Evolutionary conservation across 2,888 invertebrate genomes (phyloP), one percentile per base, ranked within the genome.

Genomic region (Aquatica leii): DNA sequence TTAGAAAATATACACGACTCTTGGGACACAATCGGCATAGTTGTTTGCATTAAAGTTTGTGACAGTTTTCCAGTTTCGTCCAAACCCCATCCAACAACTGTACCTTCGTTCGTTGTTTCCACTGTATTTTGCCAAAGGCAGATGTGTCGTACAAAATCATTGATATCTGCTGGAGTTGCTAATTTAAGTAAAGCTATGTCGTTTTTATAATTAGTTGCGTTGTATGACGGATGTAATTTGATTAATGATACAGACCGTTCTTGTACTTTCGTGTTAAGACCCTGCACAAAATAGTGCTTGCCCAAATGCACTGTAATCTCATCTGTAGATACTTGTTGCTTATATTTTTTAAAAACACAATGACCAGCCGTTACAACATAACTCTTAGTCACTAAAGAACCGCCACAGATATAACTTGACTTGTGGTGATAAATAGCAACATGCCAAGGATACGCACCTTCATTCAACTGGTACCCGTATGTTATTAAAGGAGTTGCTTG

Each of bases 361-460:
- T 81, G 81, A 2, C 78, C 81, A 1, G 76, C 80, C 1, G 80
- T 80, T n/a, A 81, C 55, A 0, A 81, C 66, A 58, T 79, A 77
- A n/a, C 61, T 56, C 11, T 59, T 62, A 5, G 77, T 74, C 6
- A 81, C 73, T n/a, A 81, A 69, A 0, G 78, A 75, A 8, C 73
- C 80, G 1, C 80, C 80, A 57, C 81, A 81, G 35, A 77, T 76
- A 62, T 80, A 80, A 1, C 73, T 76, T 21, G 80, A 59, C 67
- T 72, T 74, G 0, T 86, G 84, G 69, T 86, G 85, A 73, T 88
- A 89, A 0, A 88, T 75, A 0, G 88, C 88, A 11, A 86, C 86
- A 77, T 89, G 89, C 89, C 89, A 90, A 0, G 89, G 89, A 84
- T 87, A 89, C 71, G 89, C 86, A 0, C 88, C 88, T 63, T 86